phyloP scores from a whole-genome alignment of 2,888 invertebrate genomes.

The Nomada goodeniana region DNA sequence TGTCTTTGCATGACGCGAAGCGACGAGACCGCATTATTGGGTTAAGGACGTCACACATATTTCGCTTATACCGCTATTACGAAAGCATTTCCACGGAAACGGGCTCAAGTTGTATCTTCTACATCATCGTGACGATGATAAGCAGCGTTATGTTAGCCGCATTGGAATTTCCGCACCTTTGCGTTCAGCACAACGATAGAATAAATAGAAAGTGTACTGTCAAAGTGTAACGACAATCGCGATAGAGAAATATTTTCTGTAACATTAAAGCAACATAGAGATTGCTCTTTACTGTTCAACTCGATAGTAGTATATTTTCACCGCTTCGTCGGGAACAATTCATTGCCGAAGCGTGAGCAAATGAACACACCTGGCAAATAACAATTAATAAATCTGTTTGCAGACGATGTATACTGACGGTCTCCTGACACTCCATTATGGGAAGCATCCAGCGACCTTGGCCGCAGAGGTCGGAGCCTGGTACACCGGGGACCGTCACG shows the following conservation, averaged over 20 bases:
- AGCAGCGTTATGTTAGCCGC: neutral
- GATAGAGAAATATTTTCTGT: no score
- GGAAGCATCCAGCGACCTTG: constrained; percentile 97
- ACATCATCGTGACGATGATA: neutral
- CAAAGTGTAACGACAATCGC: no score
- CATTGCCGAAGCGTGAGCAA: neutral
- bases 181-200: no score
- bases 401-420: constrained; percentile 86
- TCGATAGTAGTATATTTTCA: neutral
- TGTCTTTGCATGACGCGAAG: constrained; percentile 58
- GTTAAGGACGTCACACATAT: constrained; percentile 64
- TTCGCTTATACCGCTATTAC: constrained; percentile 46
- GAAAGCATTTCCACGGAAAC: constrained; percentile 47
- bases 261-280: no score
- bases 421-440: constrained; percentile 95
- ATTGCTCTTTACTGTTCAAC: no score
- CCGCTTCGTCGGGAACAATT: neutral
- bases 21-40: constrained; percentile 57
- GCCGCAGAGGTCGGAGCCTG: constrained; percentile 95
- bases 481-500: constrained; percentile 94
- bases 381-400: constrained; percentile 14
- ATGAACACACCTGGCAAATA: neutral
- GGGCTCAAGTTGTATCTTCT: neutral
- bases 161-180: no score
- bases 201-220: no score